Conservation (phyloP, 2,888 invertebrate species). For the Halictus quadricinctus region DNA sequence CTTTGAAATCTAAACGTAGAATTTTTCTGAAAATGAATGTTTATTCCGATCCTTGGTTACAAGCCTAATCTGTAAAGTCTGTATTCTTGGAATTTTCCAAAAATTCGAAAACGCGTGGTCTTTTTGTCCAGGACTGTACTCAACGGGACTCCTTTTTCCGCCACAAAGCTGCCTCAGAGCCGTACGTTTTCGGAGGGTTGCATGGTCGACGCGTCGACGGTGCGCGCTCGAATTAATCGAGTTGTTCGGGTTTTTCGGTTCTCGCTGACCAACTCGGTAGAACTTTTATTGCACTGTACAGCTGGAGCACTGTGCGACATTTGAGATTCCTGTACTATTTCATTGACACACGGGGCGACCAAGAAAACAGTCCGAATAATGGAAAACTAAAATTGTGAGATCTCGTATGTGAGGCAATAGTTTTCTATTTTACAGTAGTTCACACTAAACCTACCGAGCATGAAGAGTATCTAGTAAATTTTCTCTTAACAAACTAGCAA, state of each 20-base stretch:
- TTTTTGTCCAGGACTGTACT: neutral
- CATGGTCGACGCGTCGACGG: neutral
- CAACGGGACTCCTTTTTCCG: neutral
- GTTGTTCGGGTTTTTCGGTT: neutral
- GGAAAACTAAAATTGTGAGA: neutral
- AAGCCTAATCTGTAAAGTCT: no score
- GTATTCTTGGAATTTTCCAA: neutral
- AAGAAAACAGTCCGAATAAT: neutral
- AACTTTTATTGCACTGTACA: conserved; percentile 6
- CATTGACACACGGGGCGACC: no score
- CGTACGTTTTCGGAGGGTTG: neutral
- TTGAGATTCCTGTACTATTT: neutral
- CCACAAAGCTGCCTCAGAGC: neutral
- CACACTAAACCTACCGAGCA: no score
- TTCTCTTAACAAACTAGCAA: no score
- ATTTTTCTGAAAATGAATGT: no score
- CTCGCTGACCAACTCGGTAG: neutral
- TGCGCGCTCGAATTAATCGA: neutral
- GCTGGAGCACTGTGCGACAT: neutral
- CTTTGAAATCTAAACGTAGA: no score
- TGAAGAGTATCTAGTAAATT: no score
- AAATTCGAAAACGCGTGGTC: neutral
- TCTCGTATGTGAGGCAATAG: no score
- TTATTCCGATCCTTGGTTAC: no score
- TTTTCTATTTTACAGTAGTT: no score